Evolutionary conservation across 2,113 vertebrate genomes (phyloP).

Genomic region (Benitochromis conjunctus): DNA sequence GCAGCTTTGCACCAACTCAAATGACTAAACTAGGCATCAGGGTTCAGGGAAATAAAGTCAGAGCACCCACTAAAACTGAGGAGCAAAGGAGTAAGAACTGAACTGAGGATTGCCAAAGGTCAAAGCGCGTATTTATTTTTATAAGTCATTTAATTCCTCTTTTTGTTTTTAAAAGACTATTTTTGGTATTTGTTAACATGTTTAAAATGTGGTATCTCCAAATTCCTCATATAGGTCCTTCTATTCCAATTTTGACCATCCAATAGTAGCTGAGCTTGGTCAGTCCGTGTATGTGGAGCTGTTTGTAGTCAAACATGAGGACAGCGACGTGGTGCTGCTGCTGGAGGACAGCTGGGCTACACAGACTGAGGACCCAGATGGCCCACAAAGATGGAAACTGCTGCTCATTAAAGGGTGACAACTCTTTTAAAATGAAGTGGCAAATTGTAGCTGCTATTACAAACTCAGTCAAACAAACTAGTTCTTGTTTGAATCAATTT

Average conservation of each 20-base stretch:
- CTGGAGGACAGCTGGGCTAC: slow-evolving; percentile 78
- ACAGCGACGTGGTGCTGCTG: slow-evolving; percentile 63
- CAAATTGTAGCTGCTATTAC: no score
- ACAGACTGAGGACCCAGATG: slow-evolving; percentile 30
- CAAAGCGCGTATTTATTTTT: not conserved
- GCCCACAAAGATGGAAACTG: slow-evolving; percentile 70
- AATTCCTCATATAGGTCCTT: slow-evolving; percentile 68
- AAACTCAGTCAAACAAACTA: not conserved
- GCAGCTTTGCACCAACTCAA: slow-evolving; percentile 30
- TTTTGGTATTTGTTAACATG: not conserved
- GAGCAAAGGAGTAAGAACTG: slow-evolving; percentile 32
- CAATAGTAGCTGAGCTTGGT: slow-evolving; percentile 60
- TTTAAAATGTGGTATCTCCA: slow-evolving; percentile 11
- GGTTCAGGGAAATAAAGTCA: not conserved
- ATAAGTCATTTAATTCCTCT: not conserved
- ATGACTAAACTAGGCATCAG: not conserved
- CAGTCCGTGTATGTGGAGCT: slow-evolving; percentile 76
- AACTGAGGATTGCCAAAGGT: slow-evolving; percentile 65
- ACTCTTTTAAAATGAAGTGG: not conserved
- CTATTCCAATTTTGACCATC: slow-evolving; percentile 49
- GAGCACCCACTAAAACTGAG: not conserved
- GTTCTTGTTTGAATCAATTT: not conserved
- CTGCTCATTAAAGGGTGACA: slow-evolving; percentile 29
- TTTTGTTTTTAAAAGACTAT: not conserved
- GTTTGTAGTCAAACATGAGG: slow-evolving; percentile 61